These are phyloP conservation scores for Crotalus horridus DNA, from an alignment of 2,113 vertebrate species.

Conservation along the genomic window DNA sequence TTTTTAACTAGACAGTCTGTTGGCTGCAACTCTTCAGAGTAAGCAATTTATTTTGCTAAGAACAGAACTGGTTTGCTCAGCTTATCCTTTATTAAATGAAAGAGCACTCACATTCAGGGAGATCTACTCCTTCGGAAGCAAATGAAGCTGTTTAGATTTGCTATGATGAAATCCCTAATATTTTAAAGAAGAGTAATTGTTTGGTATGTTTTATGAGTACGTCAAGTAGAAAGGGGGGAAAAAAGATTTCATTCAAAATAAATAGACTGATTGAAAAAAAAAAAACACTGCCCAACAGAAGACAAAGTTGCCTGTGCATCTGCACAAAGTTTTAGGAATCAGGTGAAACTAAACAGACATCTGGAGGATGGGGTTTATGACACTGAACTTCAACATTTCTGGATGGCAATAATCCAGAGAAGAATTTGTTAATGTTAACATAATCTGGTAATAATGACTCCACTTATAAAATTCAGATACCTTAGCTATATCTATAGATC, in stretches of 20 bases:
- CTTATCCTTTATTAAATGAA: slow-evolving; percentile 3
- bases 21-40: neutral
- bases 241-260: neutral
- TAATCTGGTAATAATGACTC: neutral
- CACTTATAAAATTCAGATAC: neutral
- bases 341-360: neutral
- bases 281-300: neutral
- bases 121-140: neutral
- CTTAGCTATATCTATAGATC: neutral
- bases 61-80: slow-evolving; percentile 6
- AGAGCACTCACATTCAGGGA: neutral
- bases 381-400: neutral
- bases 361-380: neutral
- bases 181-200: neutral
- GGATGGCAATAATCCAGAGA: neutral
- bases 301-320: neutral
- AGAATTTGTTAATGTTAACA: neutral
- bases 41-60: slow-evolving; percentile 1
- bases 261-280: neutral
- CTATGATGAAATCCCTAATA: neutral
- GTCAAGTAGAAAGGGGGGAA: neutral
- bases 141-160: neutral
- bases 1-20: neutral
- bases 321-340: neutral
- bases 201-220: neutral